phyloP scores from a whole-genome alignment of 2,888 invertebrate genomes.

The Creontiades dilutus region DNA sequence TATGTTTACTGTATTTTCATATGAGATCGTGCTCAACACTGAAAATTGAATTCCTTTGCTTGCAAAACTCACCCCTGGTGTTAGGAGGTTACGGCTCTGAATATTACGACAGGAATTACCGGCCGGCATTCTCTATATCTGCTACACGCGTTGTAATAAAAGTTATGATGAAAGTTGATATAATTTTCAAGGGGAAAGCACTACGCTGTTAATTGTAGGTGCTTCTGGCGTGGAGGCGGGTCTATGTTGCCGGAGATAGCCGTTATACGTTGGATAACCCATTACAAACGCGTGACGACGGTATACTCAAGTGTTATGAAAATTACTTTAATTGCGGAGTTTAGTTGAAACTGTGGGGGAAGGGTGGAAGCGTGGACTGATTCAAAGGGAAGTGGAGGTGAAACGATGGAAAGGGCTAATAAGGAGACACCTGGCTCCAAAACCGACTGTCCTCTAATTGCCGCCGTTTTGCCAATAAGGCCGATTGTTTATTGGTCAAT shows the following conservation, averaged over 20 bases:
- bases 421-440: slow-evolving; percentile 73
- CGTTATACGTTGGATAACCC: slow-evolving; percentile 53
- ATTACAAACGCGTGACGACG: slow-evolving; percentile 67
- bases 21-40: background rate
- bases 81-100: background rate
- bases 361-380: background rate
- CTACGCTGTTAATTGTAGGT: slow-evolving; percentile 30
- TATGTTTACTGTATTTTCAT: too few relatives aligned
- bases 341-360: slow-evolving; percentile 14
- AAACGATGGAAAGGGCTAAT: slow-evolving; percentile 67
- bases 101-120: slow-evolving; percentile 23
- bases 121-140: background rate
- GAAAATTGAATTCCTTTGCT: slow-evolving; percentile 3
- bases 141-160: slow-evolving; percentile 53
- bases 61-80: background rate
- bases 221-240: slow-evolving; percentile 6
- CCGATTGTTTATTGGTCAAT: slow-evolving; percentile 74
- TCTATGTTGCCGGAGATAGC: slow-evolving; percentile 57
- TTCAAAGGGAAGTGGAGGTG: slow-evolving; percentile 26
- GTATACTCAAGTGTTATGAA: slow-evolving; percentile 67
- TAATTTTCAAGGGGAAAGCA: slow-evolving; percentile 43
- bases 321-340: slow-evolving; percentile 71
- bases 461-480: slow-evolving; percentile 72
- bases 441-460: slow-evolving; percentile 73
- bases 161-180: slow-evolving; percentile 63